phyloP scores from a whole-genome alignment of 2,888 invertebrate genomes.

The Abrostola triplasia region DNA sequence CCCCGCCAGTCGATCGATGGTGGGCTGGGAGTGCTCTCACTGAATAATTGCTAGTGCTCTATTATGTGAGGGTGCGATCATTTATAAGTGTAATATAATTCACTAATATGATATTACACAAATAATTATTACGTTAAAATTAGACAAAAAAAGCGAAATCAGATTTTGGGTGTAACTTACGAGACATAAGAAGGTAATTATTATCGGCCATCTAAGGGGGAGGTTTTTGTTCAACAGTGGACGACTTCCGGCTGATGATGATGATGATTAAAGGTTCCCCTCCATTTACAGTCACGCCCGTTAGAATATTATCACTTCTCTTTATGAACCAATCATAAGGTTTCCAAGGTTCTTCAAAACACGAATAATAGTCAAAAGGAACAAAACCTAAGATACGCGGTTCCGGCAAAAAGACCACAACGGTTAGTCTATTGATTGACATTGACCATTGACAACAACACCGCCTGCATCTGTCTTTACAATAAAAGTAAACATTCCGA shows the following conservation, averaged over 20 bases:
- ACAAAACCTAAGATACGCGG: background rate
- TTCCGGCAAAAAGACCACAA: background rate
- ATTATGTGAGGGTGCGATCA: conserved; percentile 45
- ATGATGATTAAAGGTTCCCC: no score
- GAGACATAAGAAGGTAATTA: no score
- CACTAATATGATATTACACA: conserved; percentile 30
- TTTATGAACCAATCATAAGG: no score
- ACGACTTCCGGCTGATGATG: no score
- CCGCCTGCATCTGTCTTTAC: conserved; percentile 14
- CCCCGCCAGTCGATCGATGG: conserved; percentile 24
- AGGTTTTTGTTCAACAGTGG: no score
- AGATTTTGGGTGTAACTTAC: no score
- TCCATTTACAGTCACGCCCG: no score
- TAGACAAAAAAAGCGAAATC: background rate
- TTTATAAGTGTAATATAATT: conserved; percentile 42
- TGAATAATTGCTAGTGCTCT: conserved; percentile 48
- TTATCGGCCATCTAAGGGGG: no score
- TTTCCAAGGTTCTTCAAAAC: background rate
- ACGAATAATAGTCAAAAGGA: background rate
- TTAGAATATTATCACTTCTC: no score
- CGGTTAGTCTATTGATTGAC: background rate
- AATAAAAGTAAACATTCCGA: conserved; percentile 47
- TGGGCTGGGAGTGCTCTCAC: conserved; percentile 27
- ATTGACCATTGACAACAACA: conserved; percentile 1
- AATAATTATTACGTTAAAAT: background rate